Evolutionary conservation across 2,797 vertebrate species (phyloP).

Genomic region (Artibeus jamaicensis): DNA sequence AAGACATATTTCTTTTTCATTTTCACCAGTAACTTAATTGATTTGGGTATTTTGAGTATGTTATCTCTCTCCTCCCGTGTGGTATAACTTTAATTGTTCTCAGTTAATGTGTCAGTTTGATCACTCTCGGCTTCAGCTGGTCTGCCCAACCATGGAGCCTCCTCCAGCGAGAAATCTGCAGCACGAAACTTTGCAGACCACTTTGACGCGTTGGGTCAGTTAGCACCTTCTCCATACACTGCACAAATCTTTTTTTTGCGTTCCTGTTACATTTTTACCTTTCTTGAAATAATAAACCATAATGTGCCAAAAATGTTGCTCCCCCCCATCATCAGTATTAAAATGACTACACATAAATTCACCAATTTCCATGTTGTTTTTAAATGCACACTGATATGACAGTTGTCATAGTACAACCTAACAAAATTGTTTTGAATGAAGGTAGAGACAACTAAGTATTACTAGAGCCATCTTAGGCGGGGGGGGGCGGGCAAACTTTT

Average conservation of each 20-base stretch:
- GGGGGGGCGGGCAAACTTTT: fast-evolving
- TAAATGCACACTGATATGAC: background rate
- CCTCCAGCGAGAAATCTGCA: too few relatives aligned
- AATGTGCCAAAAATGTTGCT: background rate
- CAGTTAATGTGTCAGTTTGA: too few relatives aligned
- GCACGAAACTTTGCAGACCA: too few relatives aligned
- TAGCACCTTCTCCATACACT: background rate
- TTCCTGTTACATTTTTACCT: background rate
- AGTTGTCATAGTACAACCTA: background rate
- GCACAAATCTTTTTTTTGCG: background rate
- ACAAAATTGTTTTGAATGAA: background rate
- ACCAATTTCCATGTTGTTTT: background rate
- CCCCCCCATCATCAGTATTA: background rate
- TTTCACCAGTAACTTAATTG: too few relatives aligned
- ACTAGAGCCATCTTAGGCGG: background rate
- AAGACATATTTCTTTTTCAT: too few relatives aligned
- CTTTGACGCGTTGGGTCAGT: background rate
- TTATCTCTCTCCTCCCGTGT: too few relatives aligned
- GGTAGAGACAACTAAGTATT: background rate
- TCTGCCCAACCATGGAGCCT: too few relatives aligned
- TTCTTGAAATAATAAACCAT: background rate
- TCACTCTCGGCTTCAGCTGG: too few relatives aligned
- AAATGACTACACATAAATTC: background rate
- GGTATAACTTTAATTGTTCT: too few relatives aligned
- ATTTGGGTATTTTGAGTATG: too few relatives aligned